These are phyloP conservation scores for Gallinago paraguaiae DNA, from an alignment of 2,113 vertebrate species.

Conservation along the genomic window DNA sequence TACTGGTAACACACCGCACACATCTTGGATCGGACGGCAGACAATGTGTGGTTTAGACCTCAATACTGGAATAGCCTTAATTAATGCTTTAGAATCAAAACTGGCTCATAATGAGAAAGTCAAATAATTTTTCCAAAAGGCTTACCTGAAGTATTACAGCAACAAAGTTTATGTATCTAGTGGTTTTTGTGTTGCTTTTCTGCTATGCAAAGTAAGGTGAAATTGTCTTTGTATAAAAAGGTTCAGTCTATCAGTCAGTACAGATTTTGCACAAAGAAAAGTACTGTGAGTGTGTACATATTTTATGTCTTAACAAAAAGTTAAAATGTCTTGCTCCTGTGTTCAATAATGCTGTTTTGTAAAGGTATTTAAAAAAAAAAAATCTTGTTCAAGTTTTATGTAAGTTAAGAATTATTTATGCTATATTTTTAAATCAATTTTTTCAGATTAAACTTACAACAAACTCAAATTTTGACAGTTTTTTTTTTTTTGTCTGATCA, in stretches of 20 bases:
- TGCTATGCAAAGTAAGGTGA: constrained; percentile 61
- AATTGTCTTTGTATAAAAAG: constrained; percentile 33
- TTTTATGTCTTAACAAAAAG: constrained; percentile 60
- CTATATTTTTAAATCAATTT: constrained; percentile 75
- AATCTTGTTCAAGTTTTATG: constrained; percentile 72
- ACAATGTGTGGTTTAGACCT: constrained; percentile 1
- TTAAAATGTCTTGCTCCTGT: constrained; percentile 48
- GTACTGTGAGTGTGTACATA: constrained; percentile 68
- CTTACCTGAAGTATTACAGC: constrained; percentile 19
- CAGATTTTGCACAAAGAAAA: constrained; percentile 68
- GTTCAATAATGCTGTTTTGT: constrained; percentile 63
- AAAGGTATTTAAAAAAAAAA: constrained; percentile 39
- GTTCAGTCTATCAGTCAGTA: constrained; percentile 44
- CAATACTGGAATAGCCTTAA: constrained; percentile 55
- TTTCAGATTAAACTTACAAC: constrained; percentile 73
- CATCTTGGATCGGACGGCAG: not conserved
- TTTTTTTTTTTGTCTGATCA: not conserved
- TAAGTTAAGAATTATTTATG: constrained; percentile 81
- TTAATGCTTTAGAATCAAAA: constrained; percentile 3
- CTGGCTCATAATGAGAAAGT: constrained; percentile 44
- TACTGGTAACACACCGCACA: not conserved
- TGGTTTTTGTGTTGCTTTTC: constrained; percentile 42
- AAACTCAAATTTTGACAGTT: not conserved
- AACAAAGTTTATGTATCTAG: not conserved
- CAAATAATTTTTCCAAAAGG: constrained; percentile 15